Percentiles rank a stretch among this genome's conserved stretches.
These are phyloP conservation scores for Melanitta fusca DNA, from an alignment of 2,797 vertebrate genomes.

Conservation along the genomic window DNA sequence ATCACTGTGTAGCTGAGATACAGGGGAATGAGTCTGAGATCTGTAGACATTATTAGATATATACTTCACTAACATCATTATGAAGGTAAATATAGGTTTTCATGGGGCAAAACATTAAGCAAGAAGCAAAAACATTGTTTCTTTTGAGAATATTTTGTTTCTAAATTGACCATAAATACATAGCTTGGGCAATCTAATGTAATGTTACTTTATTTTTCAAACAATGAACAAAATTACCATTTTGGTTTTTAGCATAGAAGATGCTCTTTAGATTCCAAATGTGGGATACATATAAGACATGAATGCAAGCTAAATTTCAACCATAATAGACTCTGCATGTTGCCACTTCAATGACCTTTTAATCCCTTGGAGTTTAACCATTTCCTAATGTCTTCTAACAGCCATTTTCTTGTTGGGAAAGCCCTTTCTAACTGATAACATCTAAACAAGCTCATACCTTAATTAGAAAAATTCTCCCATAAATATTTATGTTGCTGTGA, in stretches of 20 bases:
- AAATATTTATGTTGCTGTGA: conserved; percentile 85
- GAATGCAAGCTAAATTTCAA: conserved; percentile 59
- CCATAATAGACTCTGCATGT: conserved; percentile 59
- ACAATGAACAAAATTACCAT: conserved; percentile 35
- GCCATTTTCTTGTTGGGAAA: conserved; percentile 84
- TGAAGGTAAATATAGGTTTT: neutral
- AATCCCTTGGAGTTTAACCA: conserved; percentile 80
- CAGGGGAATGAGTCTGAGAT: neutral
- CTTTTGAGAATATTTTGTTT: neutral
- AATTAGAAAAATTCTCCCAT: conserved; percentile 85
- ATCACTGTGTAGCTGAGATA: neutral
- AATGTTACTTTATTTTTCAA: neutral
- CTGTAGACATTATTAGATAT: neutral
- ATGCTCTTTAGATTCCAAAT: conserved; percentile 55
- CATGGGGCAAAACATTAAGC: neutral
- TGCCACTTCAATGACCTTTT: conserved; percentile 81
- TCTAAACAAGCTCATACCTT: conserved; percentile 84
- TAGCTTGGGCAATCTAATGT: neutral
- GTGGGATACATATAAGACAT: neutral
- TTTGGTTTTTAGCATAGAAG: conserved; percentile 24
- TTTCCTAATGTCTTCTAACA: conserved; percentile 85
- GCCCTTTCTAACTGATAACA: conserved; percentile 82
- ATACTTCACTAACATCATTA: neutral
- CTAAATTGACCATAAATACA: neutral
- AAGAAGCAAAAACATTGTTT: neutral